Evolutionary conservation across 30 jellyfish, hydroid and myxozoan genomes (phyloP), one percentile per base, ranked within the genome.

Genomic region (Aurelia coerulea): DNA sequence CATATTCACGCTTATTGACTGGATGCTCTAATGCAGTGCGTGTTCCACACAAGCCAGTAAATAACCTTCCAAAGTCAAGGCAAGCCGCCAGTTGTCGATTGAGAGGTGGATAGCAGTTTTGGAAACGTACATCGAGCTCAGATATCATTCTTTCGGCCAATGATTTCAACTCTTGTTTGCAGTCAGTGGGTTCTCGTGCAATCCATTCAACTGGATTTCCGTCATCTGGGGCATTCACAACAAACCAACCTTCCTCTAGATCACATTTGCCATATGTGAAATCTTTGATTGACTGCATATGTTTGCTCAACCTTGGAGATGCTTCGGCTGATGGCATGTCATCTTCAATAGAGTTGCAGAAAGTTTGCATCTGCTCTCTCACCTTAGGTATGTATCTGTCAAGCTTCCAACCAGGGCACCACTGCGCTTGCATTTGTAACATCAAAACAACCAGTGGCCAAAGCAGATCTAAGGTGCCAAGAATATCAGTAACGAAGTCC

Each of bases 331-430:
- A 19, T 9, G 29, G 88, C 1, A 13, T 0, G 34, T 37, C 58
- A 17, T 18, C 39, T 62, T 64, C 59, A 59, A 78, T 5, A 12
- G 62, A 39, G 34, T 52, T 16, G 16, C 54, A 31, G 42, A 75
- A 52, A 10, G 52, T 11, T 53, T 12, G 32, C 74, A 75, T 18
- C 17, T 50, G 42, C 16, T 62, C 49, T 31, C 89, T 60, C 17
- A 64, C 83, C 29, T 18, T 15, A 6, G 89, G 89, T 31, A 78
- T 18, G 80, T 78, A 62, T 15, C 83, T 35, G 2, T 62, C 18
- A 11, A 78, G 67, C 52, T 78, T 78, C 83, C 54, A 78, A 42
- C 89, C 89, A 29, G 89, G 81, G 14, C 90, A 80, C 90, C 90
- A 80, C 41, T 80, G 90, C 0, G 90, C 90, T 52, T 80, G 90